Evolutionary conservation across 2,888 invertebrate genomes (phyloP), one percentile per base, ranked within the genome.

Genomic region (Ypsolopha scabrella): DNA sequence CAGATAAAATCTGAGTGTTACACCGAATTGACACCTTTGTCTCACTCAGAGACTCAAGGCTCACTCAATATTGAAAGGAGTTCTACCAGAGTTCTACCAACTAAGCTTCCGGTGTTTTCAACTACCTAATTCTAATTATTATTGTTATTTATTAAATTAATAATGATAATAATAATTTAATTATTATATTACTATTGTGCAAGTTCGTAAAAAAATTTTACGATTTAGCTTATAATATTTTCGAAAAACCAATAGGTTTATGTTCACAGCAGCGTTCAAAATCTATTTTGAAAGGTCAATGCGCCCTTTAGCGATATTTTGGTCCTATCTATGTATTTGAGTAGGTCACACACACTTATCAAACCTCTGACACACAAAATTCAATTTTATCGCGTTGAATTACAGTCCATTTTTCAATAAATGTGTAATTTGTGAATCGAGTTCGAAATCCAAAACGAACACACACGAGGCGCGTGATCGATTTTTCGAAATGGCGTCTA

Each of bases 391-490:
- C 0, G 0, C 0, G 0, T 61, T 41, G 55, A 54, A 57, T 56
- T 50, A 55, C 54, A 53, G 45, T 45, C 51, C 44, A 41, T 51
- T 24, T 39, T 45, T n/a, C 8, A 13, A 34, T 33, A 51, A 36
- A 10, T 45, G 24, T 46, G 37, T 14, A 44, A 35, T 39, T 33
- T 44, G 14, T n/a, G 47, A 41, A 47, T 51, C 51, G 48, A 48
- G 48, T 53, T 41, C 41, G 47, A 54, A 54, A 52, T 38, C 39
- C 50, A 52, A 52, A 54, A 52, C 52, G 65, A 67, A 59, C 75
- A 80, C 76, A 80, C 78, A 77, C 80, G 75, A 75, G 79, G 72
- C 70, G 66, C 60, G 68, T 74, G 76, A 82, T 82, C 81, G 82
- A 82, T 82, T 82, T 82, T 82, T 24, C 70, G 78, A 82, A 77